Conservation (phyloP, 2,113 vertebrate species). For the Tinamus guttatus region DNA sequence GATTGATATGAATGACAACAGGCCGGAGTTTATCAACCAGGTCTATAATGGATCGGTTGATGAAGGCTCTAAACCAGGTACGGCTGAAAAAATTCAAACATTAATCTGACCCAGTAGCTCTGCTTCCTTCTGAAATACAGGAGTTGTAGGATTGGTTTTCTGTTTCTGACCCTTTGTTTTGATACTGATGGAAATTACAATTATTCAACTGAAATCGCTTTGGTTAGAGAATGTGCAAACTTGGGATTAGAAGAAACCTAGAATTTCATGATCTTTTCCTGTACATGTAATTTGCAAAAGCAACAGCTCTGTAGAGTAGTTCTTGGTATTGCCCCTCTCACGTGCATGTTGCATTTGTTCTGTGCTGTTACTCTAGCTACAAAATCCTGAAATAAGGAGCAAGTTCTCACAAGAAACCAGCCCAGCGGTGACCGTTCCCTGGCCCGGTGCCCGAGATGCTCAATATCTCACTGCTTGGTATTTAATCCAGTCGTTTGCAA, state of each 20-base stretch:
- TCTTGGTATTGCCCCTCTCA: neutral
- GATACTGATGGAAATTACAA: neutral
- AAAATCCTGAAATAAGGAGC: neutral
- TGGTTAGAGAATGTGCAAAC: neutral
- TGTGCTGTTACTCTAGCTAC: neutral
- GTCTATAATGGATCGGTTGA: constrained; percentile 97
- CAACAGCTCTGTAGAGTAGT: neutral
- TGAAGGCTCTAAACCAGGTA: constrained; percentile 97
- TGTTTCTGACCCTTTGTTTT: neutral
- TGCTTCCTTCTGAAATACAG: neutral
- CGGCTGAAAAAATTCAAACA: neutral
- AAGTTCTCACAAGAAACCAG: neutral
- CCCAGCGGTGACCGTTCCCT: neutral
- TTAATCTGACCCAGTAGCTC: neutral
- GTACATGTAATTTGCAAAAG: neutral
- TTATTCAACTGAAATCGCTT: neutral
- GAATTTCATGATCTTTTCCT: neutral
- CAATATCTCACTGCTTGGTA: neutral
- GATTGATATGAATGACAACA: constrained; percentile 99
- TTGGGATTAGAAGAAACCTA: neutral
- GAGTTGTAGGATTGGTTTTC: neutral
- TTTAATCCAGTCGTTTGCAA: constrained; percentile 11
- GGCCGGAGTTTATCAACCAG: constrained; percentile 94
- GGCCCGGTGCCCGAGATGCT: neutral
- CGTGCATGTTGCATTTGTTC: rapidly evolving